Conservation (phyloP, 2,797 vertebrate genomes). For the Botia kubotai region DNA sequence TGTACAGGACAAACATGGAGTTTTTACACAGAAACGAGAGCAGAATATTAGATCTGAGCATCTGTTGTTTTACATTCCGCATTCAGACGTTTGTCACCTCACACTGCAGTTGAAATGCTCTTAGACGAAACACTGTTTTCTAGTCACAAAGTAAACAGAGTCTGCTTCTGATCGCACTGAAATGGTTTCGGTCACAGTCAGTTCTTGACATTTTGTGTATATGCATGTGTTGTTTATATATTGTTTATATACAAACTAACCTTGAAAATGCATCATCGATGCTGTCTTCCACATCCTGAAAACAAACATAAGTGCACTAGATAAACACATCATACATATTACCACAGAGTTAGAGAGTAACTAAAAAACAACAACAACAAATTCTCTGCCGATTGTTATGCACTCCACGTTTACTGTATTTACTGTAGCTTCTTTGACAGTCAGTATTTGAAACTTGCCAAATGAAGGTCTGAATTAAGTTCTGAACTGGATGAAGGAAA, state of each 20-base stretch:
- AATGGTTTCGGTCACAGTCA: not conserved
- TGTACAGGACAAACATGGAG: not conserved
- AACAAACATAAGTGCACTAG: not conserved
- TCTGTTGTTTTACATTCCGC: slow-evolving; percentile 20
- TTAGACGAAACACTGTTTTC: not conserved
- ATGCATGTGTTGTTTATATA: not conserved
- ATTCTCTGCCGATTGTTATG: too few species aligned
- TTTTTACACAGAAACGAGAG: not conserved
- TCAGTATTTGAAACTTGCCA: slow-evolving; percentile 4
- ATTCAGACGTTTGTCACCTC: not conserved
- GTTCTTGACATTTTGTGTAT: not conserved
- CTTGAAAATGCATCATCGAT: slow-evolving; percentile 81
- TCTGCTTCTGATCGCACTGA: not conserved
- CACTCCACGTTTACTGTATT: too few species aligned
- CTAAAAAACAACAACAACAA: too few species aligned
- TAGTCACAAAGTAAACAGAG: not conserved
- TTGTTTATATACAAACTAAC: slow-evolving; percentile 68
- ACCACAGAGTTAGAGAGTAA: slow-evolving; percentile 29
- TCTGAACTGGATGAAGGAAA: slow-evolving; percentile 39
- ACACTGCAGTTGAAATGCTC: slow-evolving; percentile 15
- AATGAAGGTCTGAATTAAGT: not conserved
- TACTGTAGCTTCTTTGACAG: not conserved
- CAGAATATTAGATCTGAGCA: not conserved
- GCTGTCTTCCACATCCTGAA: slow-evolving; percentile 84
- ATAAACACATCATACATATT: slow-evolving; percentile 47